Base-by-base conservation (phyloP, 2,113 vertebrate species). In the Gavia stellata region DNA sequence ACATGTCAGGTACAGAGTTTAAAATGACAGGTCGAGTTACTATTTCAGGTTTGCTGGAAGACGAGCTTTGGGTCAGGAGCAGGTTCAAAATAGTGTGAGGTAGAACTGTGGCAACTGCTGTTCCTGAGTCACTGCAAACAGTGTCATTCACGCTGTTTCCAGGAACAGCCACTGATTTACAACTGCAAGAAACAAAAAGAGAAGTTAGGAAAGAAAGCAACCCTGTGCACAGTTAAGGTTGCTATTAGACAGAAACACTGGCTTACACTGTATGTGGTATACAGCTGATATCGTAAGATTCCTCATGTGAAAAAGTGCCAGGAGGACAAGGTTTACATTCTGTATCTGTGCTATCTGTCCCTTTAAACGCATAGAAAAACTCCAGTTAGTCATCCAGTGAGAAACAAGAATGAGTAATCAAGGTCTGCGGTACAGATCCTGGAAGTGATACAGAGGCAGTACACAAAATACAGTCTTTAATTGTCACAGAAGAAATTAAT, bases 191-290 rank as follows among this genome's bases (percentile, higher is more conserved):
- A 70, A 44, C 11, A 70, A 34, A 50, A 38, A 23, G 44, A 56
- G 25, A 50, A 24, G 34, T 89, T 15, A 67, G 38, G 53, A 62
- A 34, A 29, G 44, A 11, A 58, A 47, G 24, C 70, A 80, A 36
- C 5, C 66, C 25, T 12, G 12, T 23, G 31, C 56, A 55, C n/a
- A 65, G 33, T 4, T 61, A 5, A 21, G 17, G 52, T 28, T 62
- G 50, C 21, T 40, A 14, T 21, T 52, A 50, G 47, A 38, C 38
- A 72, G 70, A 83, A 47, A 45, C n/a, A 4, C 23, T 36, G 34
- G 84, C 98, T 98, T 86, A 98, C 98, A 4, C 56, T 34, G 49
- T 96, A 18, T 98, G 98, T 21, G 89, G 96, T 20, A 7, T 87
- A 82, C 98, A 98, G 50, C 26, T 33, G 56, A 96, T 98, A 9